phyloP scores from a whole-genome alignment of 2,888 invertebrate species.

The Augochlorella aurata region DNA sequence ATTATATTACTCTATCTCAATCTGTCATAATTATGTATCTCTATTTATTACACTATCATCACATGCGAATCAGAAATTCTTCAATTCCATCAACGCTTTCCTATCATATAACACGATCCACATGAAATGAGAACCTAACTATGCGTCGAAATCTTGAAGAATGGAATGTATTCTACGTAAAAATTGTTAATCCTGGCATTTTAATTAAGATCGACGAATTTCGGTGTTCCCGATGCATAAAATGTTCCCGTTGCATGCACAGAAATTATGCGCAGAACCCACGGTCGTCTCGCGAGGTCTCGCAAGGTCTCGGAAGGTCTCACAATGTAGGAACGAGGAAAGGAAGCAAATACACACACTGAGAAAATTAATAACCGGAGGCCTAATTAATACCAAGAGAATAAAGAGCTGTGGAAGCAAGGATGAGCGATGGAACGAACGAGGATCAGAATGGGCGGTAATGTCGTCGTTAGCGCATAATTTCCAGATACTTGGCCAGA shows the following conservation, averaged over 20 bases:
- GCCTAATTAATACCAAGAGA: constrained; percentile 40
- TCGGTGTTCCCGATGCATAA: neutral
- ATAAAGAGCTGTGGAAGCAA: constrained; percentile 19
- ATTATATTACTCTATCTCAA: too few species aligned
- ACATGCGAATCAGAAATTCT: too few species aligned
- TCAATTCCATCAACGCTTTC: too few species aligned
- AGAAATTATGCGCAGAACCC: neutral
- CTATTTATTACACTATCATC: too few species aligned
- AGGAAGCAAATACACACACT: neutral
- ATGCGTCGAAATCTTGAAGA: neutral
- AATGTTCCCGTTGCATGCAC: neutral
- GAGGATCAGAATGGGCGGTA: neutral
- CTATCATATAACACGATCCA: too few species aligned
- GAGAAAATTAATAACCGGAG: constrained; percentile 26
- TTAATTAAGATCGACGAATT: neutral
- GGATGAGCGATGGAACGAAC: neutral
- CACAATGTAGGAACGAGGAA: neutral
- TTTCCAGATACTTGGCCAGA: constrained; percentile 50
- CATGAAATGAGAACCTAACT: too few species aligned
- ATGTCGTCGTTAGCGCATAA: constrained; percentile 35
- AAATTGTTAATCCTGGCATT: neutral
- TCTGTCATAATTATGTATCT: too few species aligned
- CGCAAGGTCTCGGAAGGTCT: neutral
- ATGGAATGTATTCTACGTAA: neutral
- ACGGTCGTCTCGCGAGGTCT: neutral